Evolutionary conservation across 2,113 vertebrate genomes (phyloP).

Genomic region (Cebus imitator): DNA sequence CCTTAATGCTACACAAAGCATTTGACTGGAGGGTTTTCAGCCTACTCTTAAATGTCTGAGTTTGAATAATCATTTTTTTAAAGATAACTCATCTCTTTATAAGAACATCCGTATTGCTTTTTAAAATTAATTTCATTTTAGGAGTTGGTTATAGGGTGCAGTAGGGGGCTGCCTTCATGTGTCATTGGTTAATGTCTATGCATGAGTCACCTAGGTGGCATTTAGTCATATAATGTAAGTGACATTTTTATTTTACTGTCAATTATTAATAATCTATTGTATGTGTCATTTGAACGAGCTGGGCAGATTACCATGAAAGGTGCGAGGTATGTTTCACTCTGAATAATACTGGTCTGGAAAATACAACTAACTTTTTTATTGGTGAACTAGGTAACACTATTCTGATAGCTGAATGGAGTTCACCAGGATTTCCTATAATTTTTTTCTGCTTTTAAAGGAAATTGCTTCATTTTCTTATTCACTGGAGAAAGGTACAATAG

Average conservation of each 20-base stretch:
- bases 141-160: not conserved
- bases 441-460: slow-evolving; percentile 17
- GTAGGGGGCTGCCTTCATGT: not conserved
- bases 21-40: slow-evolving; percentile 72
- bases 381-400: not conserved
- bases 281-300: slow-evolving; percentile 40
- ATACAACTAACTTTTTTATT: not conserved
- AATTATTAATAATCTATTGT: slow-evolving; percentile 58
- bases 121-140: slow-evolving; percentile 46
- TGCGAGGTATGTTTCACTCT: slow-evolving; percentile 2
- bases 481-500: not conserved
- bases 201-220: slow-evolving; percentile 71
- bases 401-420: not conserved
- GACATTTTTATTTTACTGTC: slow-evolving; percentile 64
- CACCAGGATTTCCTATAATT: not conserved
- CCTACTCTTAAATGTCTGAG: slow-evolving; percentile 62
- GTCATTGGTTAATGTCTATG: slow-evolving; percentile 40
- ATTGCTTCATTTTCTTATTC: not conserved
- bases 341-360: slow-evolving; percentile 8
- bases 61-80: slow-evolving; percentile 65
- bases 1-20: slow-evolving; percentile 62
- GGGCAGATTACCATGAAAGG: slow-evolving; percentile 42
- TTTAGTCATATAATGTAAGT: slow-evolving; percentile 68
- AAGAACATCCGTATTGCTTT: slow-evolving; percentile 42
- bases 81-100: slow-evolving; percentile 46